These are phyloP conservation scores for Myrmophylax atrothorax DNA, from an alignment of 2,113 vertebrate species.

Conservation along the genomic window DNA sequence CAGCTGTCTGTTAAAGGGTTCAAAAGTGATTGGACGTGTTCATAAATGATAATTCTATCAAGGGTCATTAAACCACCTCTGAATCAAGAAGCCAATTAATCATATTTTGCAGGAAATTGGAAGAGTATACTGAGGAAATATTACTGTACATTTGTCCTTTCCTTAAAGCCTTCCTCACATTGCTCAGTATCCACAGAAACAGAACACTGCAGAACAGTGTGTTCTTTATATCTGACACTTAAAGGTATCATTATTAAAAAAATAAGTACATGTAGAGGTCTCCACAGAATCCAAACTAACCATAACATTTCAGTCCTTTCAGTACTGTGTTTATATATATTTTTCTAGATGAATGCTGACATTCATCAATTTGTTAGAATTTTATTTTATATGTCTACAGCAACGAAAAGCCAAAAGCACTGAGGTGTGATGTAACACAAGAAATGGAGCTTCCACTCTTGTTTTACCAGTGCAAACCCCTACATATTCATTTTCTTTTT, in stretches of 20 bases:
- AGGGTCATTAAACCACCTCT: conserved; percentile 32
- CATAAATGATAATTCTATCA: conserved; percentile 3
- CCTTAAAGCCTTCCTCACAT: background rate
- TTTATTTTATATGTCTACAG: background rate
- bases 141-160: conserved; percentile 23
- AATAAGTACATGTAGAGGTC: background rate
- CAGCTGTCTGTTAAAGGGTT: background rate
- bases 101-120: background rate
- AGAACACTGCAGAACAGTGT: background rate
- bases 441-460: background rate
- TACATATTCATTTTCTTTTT: background rate
- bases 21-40: background rate
- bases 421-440: background rate
- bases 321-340: background rate
- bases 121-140: background rate
- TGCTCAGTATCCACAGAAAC: background rate
- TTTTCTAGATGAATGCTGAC: background rate
- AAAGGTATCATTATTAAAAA: background rate
- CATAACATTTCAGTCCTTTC: background rate
- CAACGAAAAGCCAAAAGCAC: background rate
- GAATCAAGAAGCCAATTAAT: conserved; percentile 26
- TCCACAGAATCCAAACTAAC: background rate
- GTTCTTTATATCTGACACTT: background rate
- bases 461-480: background rate
- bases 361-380: background rate